Evolutionary conservation across 2,888 invertebrate genomes (phyloP), one percentile per base, ranked within the genome.

Genomic region (Eupeodes latifasciatus): DNA sequence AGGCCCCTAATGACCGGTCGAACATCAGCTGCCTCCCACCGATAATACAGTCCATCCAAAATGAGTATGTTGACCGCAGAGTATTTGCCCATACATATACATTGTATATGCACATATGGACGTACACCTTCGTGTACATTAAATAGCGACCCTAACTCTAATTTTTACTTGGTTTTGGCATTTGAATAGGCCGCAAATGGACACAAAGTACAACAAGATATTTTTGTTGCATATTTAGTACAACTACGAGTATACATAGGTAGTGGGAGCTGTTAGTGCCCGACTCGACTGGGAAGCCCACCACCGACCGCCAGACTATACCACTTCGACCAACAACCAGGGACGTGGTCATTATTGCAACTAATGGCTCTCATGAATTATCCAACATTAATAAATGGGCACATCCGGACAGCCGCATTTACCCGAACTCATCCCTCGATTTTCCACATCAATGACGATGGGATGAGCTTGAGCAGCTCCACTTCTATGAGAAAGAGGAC

Each of bases 321-420:
- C n/a, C 51, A 69, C 44, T 36, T 51, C 34, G 19, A 62, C 40
- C 69, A 16, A 81, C 76, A 10, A 55, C 71, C 53, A 47, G 27
- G 40, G 62, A 72, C 77, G 75, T 84, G 84, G 89, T 90, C 90
- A 91, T 91, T 91, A 91, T 91, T 91, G 91, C 90, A 91, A 90
- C 91, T 91, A 91, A 91, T 91, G 91, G 91, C 89, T 82, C 90
- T 91, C 91, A 91, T 91, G 91, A 91, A 91, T 91, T 91, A 91
- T 91, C 90, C 90, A 90, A 91, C 91, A 89, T 85, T 85, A 89
- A 89, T 85, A 85, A 89, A 86, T 85, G 82, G 80, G 82, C 71
- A 82, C 81, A 87, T 87, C 87, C 84, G 87, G 74, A 81, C 64
- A 77, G 82, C 78, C 85, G 75, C 74, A 85, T 75, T 84, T 57